Base-by-base conservation (phyloP, 2,113 vertebrate genomes). In the Tachycineta bicolor region DNA sequence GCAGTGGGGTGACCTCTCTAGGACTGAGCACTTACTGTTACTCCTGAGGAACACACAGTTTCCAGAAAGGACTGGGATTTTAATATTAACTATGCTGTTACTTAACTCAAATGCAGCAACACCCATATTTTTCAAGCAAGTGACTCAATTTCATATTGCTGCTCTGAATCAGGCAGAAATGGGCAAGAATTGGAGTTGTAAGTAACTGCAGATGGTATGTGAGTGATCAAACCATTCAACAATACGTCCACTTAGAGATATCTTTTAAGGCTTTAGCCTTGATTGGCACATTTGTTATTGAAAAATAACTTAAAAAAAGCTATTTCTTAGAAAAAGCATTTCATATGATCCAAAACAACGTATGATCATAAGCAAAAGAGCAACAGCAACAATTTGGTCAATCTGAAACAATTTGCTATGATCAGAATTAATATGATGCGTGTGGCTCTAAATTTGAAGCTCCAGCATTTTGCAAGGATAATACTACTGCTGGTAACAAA, bases 41-140 rank as follows among this genome's bases (percentile, higher is more conserved):
- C 25, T 43, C 25, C 12, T 44, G 44, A 37, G 5, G 23, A 62
- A 46, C 1, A 2, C 0, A 3, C 4, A 17, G 5, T 26, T 83
- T 74, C 23, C 31, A 63, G 60, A 75, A 83, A 55, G 14, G 33
- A 47, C 10, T 70, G 14, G 2, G 17, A 60, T 55, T 86, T 90
- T 41, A 26, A 10, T 53, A 80, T n/a, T n/a, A 56, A 10, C 10
- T 76, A 1, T 34, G 6, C 5, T 49, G 12, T 37, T 6, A 15
- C 67, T 67, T 75, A 4, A 28, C 16, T 11, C 39, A 59, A 84
- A 46, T 5, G 5, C 15, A 65, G 29, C 49, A 14, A 62, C 29
- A 70, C 5, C 1, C 9, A 14, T 33, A 9, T 71, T 79, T 58
- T 84, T 62, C 10, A 50, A 60, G 7, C 6, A 37, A 46, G 7